Percentiles rank a stretch among this genome's conserved stretches.
Evolutionary conservation across 2,888 invertebrate species (phyloP).

Genomic region (Caenorhabditis imperialis): DNA sequence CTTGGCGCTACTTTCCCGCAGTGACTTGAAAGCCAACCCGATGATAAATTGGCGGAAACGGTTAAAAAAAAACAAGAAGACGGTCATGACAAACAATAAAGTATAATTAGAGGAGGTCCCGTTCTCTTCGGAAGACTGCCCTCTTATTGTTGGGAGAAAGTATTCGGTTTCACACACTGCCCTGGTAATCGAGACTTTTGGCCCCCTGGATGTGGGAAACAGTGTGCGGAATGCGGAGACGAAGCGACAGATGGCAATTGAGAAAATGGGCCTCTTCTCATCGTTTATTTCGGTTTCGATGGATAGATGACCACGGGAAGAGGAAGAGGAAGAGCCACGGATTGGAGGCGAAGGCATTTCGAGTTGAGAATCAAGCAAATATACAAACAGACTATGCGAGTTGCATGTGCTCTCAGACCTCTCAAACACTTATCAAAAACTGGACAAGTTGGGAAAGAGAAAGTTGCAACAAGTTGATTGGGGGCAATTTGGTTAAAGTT

Average conservation of each 20-base stretch:
- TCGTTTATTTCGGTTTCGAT: constrained; percentile 48
- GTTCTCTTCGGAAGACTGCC: constrained; percentile 31
- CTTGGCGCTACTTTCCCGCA: constrained; percentile 38
- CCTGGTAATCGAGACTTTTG: constrained; percentile 51
- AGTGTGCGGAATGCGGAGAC: constrained; percentile 26
- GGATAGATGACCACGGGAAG: constrained; percentile 4
- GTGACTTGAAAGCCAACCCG: constrained; percentile 26
- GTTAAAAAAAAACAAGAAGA: constrained; percentile 3
- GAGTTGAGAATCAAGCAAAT: constrained; percentile 54
- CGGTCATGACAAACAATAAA: constrained; percentile 18
- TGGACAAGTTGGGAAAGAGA: constrained; percentile 35
- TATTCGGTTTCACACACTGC: constrained; percentile 35
- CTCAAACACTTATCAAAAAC: constrained; percentile 51
- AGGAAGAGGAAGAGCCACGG: constrained; percentile 3
- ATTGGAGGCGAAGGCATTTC: neutral
- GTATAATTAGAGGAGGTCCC: constrained; percentile 32
- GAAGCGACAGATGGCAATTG: constrained; percentile 41
- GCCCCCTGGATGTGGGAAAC: constrained; percentile 13
- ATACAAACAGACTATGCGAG: constrained; percentile 43
- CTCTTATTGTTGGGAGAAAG: too few relatives aligned
- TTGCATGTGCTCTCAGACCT: constrained; percentile 32
- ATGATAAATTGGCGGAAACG: constrained; percentile 7
- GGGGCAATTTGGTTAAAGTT: neutral
- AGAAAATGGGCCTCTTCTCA: constrained; percentile 51
- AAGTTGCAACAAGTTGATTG: neutral